These are phyloP conservation scores for Polydrusus cervinus DNA, from an alignment of 2,888 invertebrate species.

Conservation along the genomic window DNA sequence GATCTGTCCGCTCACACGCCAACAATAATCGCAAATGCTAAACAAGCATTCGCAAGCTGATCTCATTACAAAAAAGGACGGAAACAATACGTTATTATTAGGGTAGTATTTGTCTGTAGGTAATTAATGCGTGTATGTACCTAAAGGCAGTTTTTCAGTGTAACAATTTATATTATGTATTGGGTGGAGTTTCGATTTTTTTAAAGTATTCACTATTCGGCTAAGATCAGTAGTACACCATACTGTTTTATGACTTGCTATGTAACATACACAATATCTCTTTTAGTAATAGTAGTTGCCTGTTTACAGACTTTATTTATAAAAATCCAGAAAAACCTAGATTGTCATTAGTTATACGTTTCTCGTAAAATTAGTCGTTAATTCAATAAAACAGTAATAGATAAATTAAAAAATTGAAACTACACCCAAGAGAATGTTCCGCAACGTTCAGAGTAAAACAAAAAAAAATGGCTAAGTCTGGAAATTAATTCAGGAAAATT, in stretches of 20 bases:
- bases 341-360: too few species aligned
- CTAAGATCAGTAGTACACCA: too few species aligned
- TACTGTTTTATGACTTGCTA: too few species aligned
- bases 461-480: conserved; percentile 37
- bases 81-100: conserved; percentile 1
- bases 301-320: too few species aligned
- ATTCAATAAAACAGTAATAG: background rate
- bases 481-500: background rate
- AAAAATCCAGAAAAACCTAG: too few species aligned
- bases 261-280: too few species aligned
- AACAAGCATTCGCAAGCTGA: conserved; percentile 61
- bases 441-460: conserved; percentile 37
- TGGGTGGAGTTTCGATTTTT: conserved; percentile 7
- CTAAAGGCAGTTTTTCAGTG: conserved; percentile 7
- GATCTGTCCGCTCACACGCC: conserved; percentile 71
- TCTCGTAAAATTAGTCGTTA: background rate
- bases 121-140: conserved; percentile 6
- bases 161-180: background rate
- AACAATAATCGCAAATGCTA: conserved; percentile 75
- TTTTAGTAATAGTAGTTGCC: too few species aligned
- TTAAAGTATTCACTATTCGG: too few species aligned
- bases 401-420: background rate
- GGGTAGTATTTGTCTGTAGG: conserved; percentile 20
- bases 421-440: conserved; percentile 23
- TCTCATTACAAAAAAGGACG: conserved; percentile 61